Base-by-base conservation (phyloP, 1,140 invertebrate species). In the Mylabris phalerata region DNA sequence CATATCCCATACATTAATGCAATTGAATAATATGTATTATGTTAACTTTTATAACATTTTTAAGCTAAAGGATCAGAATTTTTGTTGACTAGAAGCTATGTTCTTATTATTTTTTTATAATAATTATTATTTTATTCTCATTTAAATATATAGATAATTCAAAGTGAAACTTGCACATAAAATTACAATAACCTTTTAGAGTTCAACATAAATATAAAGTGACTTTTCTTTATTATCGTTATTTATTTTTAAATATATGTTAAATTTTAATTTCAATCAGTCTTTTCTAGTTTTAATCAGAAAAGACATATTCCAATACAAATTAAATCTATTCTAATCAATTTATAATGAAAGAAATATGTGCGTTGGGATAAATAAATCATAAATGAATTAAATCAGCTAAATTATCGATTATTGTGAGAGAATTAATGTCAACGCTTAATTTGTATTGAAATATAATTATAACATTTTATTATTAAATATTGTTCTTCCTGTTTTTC, bases 1-100 rank as follows among this genome's bases (percentile, higher is more conserved):
- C 70, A 73, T 72, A 71, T 71, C 72, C 72, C 72, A 73, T 73
- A 73, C 72, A 73, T 70, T 71, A 73, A 71, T 72, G 70, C 72
- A 63, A 67, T 70, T 72, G 62, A 69, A 72, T 68, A 67, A 32
- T 32, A 32, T 32, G 32, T 32, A 32, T 32, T 71, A 71, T 68
- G 66, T 69, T 64, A 69, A 71, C 64, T 71, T 67, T 42, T 65
- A 70, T 68, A 71, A 71, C 69, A 72, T 68, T 71, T 68, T 67
- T 69, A 71, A 70, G 70, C 71, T 73, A 73, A 71, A 70, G 63
- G 69, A 70, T 72, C 65, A 67, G 67, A 66, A 32, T 61, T 67
- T 63, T 69, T 65, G 56, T 67, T 68, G 67, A 73, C 71, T 73
- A 73, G 70, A 73, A 71, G 70, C 71, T 71, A 71, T 67, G 59